A percentile compares a stretch with the other conserved stretches of the same genome.
These are phyloP conservation scores for Hylia prasina DNA, from an alignment of 2,113 vertebrate species.

Conservation along the genomic window DNA sequence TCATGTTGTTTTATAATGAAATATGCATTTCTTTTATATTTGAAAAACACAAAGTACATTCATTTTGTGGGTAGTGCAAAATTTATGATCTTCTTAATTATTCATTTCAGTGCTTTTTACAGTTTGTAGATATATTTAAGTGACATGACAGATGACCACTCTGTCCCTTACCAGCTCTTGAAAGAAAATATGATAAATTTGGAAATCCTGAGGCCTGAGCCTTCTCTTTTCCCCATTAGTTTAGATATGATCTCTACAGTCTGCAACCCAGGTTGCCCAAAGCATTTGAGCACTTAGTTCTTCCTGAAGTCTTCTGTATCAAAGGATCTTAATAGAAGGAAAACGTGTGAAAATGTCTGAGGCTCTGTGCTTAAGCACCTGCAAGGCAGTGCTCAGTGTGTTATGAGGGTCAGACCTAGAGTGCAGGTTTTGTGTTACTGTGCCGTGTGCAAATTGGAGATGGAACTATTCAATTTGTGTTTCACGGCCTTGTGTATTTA, in stretches of 20 bases:
- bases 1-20: conserved; percentile 12
- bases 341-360: neutral
- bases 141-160: neutral
- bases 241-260: neutral
- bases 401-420: neutral
- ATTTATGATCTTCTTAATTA: conserved; percentile 38
- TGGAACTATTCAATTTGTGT: neutral
- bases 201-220: neutral
- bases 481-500: neutral
- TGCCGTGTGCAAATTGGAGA: neutral
- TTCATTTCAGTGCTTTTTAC: neutral
- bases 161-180: neutral
- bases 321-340: neutral
- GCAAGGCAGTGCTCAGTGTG: neutral
- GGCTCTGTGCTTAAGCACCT: neutral
- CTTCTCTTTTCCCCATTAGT: neutral
- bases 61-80: neutral
- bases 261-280: neutral
- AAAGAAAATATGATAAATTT: neutral
- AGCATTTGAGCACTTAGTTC: neutral
- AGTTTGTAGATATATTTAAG: conserved; percentile 18
- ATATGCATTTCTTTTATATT: conserved; percentile 46
- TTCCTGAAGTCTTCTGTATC: neutral
- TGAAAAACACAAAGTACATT: neutral
- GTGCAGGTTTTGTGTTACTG: neutral